Percentiles rank a stretch among this genome's conserved stretches.
Conservation (phyloP, 2,113 vertebrate species). For the Cacatua alba region DNA sequence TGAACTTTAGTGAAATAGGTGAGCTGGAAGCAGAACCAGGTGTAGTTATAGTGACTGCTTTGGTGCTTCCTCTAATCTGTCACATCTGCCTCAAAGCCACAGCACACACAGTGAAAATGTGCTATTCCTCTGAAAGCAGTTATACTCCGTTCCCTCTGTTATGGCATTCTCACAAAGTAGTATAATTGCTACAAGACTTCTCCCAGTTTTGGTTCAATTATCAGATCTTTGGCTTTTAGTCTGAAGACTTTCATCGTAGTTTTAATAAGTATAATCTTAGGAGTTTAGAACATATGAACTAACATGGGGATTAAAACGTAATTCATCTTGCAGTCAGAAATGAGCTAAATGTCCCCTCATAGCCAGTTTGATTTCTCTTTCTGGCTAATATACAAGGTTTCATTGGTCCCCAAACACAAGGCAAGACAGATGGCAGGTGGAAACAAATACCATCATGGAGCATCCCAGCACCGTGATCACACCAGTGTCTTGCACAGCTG, state of each 20-base stretch:
- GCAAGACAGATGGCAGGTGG: neutral
- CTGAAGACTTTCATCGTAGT: neutral
- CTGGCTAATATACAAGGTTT: neutral
- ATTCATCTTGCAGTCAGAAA: neutral
- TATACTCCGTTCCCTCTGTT: rapidly evolving
- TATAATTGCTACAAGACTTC: neutral
- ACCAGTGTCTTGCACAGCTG: too few relatives aligned
- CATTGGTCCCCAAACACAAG: neutral
- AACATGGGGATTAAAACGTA: neutral
- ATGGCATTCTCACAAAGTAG: neutral
- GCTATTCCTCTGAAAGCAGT: neutral
- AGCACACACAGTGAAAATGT: rapidly evolving
- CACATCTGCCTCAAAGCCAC: neutral
- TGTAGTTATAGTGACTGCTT: neutral
- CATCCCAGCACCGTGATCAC: rapidly evolving
- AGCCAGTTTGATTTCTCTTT: neutral
- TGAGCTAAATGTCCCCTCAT: neutral
- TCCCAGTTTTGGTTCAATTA: neutral
- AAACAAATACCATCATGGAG: neutral
- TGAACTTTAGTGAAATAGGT: neutral
- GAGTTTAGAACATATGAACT: neutral
- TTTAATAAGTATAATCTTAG: neutral
- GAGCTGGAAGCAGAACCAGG: neutral
- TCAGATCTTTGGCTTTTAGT: neutral
- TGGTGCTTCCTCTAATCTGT: neutral